Conservation (phyloP, 2,797 vertebrate genomes). For the Melanotaenia pygmaea region DNA sequence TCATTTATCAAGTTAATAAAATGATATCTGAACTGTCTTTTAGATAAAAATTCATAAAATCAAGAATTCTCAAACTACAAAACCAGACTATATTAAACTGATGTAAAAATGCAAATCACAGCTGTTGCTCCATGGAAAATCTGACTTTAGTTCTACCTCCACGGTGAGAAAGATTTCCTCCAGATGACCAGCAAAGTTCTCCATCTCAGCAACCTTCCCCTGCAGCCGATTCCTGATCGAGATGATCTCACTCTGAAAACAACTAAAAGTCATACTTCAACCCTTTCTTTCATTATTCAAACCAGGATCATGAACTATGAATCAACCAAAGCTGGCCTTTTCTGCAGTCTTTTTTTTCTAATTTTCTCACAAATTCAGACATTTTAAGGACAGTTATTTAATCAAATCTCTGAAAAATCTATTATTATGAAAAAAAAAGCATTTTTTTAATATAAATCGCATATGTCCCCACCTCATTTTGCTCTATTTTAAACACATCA, state of each 20-base stretch:
- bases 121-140: background rate
- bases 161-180: slow-evolving; percentile 98
- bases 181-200: slow-evolving; percentile 92
- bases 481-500: slow-evolving; percentile 65
- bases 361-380: background rate
- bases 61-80: background rate
- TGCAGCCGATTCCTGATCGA: slow-evolving; percentile 85
- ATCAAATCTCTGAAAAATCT: background rate
- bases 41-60: background rate
- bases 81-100: slow-evolving; percentile 3
- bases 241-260: slow-evolving; percentile 82
- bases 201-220: slow-evolving; percentile 91
- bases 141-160: slow-evolving; percentile 82
- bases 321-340: background rate
- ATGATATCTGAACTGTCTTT: background rate
- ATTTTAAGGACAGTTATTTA: background rate
- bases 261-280: background rate
- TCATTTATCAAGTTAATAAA: slow-evolving; percentile 7
- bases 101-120: slow-evolving; percentile 4
- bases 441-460: background rate
- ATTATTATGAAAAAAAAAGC: background rate
- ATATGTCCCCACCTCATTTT: slow-evolving; percentile 50
- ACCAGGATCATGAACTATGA: background rate
- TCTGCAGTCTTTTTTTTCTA: background rate
- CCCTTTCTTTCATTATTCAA: slow-evolving; percentile 6